Base-by-base conservation (phyloP, 2,888 invertebrate genomes). In the Branchellion lobata region DNA sequence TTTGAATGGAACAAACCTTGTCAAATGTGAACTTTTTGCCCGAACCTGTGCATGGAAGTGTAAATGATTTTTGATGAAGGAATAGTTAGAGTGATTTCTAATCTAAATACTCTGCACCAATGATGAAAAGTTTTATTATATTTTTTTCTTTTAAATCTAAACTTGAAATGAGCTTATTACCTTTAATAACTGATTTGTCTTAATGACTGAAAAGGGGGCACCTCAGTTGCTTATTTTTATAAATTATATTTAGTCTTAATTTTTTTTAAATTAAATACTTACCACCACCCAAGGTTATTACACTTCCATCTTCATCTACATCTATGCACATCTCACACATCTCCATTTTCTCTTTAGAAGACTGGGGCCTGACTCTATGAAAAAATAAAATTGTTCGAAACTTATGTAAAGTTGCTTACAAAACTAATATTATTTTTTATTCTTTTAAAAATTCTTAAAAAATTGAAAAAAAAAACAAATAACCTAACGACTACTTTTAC, bases 1-100 rank as follows among this genome's bases (percentile, higher is more conserved):
- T 90, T 79, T 89, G 90, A 78, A 92, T 92, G 87, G 96, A 95
- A 88, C 94, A 98, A 68, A 98, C 96, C 88, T 93, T 92, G 89
- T 99, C 96, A 89, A 95, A 99, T 33, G 97, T 96, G 89, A 96
- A 97, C 72, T 94, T 93, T 86, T 96, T 94, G 88, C 96, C 96
- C 53, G 93, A 92, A 79, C n/a, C 61, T 57, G 47, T 8, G 18
- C 18, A 47, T 14, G 47, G 8, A 18, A 47, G 78, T 96, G 47
- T 47, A 18, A 47, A 47, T 14, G 47, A 47, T 47, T 47, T 8
- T 47, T 47, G 47, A 47, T 47, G 47, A 8, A 47, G 18, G 11
- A 47, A 47, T 8, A 47, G n/a, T n/a, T n/a, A n/a, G n/a, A n/a
- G n/a, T n/a, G n/a, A n/a, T n/a, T n/a, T n/a, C n/a, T n/a, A n/a